Percentiles rank a stretch among this genome's conserved stretches.
Evolutionary conservation across 2,113 vertebrate genomes (phyloP).

Genomic region (Octodon degus): DNA sequence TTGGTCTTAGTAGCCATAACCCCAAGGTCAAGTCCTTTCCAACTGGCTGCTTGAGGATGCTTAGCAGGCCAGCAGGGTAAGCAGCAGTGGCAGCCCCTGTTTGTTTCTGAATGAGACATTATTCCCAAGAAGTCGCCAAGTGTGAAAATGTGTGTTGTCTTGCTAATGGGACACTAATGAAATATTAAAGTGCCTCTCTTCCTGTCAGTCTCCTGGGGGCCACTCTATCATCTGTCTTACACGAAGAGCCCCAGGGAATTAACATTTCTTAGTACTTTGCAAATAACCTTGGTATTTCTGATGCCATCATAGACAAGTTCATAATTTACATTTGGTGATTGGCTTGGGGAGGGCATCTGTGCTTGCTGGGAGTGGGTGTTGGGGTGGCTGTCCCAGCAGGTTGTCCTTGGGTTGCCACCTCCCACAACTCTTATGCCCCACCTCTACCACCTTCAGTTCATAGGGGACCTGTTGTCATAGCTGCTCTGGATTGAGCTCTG

Average conservation of each 20-base stretch:
- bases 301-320: neutral
- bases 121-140: conserved; percentile 65
- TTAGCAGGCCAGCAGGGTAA: neutral
- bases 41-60: conserved; percentile 21
- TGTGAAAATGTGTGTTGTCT: conserved; percentile 69
- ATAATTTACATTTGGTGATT: neutral
- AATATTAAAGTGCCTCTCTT: conserved; percentile 61
- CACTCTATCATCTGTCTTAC: neutral
- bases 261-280: conserved; percentile 21
- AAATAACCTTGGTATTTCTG: conserved; percentile 63
- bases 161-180: conserved; percentile 73
- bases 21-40: conserved; percentile 52
- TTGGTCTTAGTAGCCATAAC: neutral
- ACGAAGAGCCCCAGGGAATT: conserved; percentile 46
- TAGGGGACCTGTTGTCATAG: neutral
- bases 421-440: neutral
- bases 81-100: neutral
- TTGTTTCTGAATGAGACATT: conserved; percentile 60
- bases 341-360: neutral
- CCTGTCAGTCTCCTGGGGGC: conserved; percentile 34
- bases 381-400: neutral
- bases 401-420: neutral
- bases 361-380: neutral
- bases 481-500: neutral
- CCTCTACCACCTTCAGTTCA: neutral